Percentiles rank a stretch among this genome's conserved stretches.
Evolutionary conservation across 2,797 vertebrate genomes (phyloP).

Genomic region (Poecilia picta): DNA sequence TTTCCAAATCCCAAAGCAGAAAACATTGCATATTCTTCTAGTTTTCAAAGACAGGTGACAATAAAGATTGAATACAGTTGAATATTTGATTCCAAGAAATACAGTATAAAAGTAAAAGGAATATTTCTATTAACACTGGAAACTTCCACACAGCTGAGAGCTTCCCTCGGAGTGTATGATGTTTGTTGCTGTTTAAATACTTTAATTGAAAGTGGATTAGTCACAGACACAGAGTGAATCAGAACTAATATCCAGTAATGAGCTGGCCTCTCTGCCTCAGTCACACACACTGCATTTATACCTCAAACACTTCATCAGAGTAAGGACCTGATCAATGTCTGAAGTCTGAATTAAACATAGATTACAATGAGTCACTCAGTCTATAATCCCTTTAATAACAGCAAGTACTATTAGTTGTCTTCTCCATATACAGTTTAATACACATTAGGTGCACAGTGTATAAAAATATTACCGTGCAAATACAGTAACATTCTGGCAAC

Average conservation of each 20-base stretch:
- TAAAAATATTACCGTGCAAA: no score
- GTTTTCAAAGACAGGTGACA: background rate
- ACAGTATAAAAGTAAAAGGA: no score
- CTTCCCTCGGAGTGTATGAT: background rate
- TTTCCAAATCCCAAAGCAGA: no score
- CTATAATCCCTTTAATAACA: background rate
- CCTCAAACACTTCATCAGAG: background rate
- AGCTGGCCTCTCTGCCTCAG: background rate
- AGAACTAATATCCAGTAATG: slow-evolving; percentile 8
- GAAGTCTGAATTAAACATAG: background rate
- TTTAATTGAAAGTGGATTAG: slow-evolving; percentile 1
- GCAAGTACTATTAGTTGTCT: background rate
- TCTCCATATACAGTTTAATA: background rate
- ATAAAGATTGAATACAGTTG: background rate
- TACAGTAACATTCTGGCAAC: no score
- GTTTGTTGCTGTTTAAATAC: background rate
- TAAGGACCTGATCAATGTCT: background rate
- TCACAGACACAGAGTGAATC: slow-evolving; percentile 1
- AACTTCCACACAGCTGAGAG: background rate
- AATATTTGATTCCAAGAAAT: no score
- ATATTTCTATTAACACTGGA: background rate
- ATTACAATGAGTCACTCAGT: background rate
- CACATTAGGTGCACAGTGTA: background rate
- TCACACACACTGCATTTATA: background rate
- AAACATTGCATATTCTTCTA: background rate